These are phyloP conservation scores for Xiphorhynchus erythropygius DNA, from an alignment of 2,797 vertebrate species.

Conservation along the genomic window DNA sequence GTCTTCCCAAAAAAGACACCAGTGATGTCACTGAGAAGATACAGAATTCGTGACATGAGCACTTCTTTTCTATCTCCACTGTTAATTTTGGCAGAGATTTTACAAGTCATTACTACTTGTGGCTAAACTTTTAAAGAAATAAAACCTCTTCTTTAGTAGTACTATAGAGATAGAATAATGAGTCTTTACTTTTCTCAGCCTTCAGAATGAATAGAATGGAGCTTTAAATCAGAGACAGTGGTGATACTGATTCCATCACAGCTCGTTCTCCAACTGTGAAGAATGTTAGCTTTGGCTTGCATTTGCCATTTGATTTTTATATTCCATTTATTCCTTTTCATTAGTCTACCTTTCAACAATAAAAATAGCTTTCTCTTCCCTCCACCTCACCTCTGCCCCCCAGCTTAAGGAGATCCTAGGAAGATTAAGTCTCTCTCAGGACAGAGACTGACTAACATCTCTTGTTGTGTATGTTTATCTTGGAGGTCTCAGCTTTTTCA, in stretches of 20 bases:
- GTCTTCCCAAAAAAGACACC: not conserved
- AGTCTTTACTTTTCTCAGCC: not conserved
- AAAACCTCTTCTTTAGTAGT: not conserved
- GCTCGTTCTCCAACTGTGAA: not conserved
- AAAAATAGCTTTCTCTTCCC: not conserved
- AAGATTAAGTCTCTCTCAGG: not conserved
- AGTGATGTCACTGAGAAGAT: slow-evolving; percentile 1
- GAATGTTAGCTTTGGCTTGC: slow-evolving; percentile 34
- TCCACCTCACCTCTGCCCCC: not conserved
- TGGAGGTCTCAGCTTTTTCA: not conserved
- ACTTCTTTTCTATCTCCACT: not conserved
- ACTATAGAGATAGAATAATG: not conserved
- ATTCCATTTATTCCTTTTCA: not conserved
- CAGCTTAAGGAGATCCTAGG: not conserved
- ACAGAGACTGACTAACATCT: not conserved
- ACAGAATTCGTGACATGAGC: not conserved
- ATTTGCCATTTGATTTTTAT: not conserved
- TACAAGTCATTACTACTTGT: not conserved
- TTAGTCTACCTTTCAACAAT: not conserved
- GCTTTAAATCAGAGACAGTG: not conserved
- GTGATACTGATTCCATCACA: not conserved
- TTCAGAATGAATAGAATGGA: not conserved
- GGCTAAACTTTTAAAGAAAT: not conserved
- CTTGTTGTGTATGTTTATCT: not conserved
- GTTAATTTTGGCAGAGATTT: slow-evolving; percentile 16